Evolutionary conservation across 2,797 vertebrate species (phyloP), one percentile per base, ranked within the genome.

Genomic region (Aotus griseimembra): DNA sequence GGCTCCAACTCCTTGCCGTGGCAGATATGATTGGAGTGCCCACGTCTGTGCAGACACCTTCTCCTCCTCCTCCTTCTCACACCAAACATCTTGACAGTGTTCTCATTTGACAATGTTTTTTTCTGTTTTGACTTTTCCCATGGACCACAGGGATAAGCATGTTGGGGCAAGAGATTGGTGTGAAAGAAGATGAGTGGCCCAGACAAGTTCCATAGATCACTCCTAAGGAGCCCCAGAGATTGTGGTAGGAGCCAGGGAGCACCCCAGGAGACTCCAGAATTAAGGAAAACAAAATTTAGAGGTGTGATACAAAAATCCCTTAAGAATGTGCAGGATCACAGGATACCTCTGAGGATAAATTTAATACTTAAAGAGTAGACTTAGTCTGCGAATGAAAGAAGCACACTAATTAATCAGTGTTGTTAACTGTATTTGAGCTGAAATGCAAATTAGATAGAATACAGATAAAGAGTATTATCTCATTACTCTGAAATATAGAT

Each of bases 221-320:
- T 75, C n/a, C 9, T 50, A 50, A 15, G 30, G 41, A 50, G 26
- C 8, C 80, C n/a, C 48, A 22, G 15, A 8, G 20, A 22, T 1
- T 82, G 50, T 9, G 24, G 44, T 6, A 61, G 24, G 48, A 58
- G 33, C 19, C 79, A 46, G 17, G 72, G 24, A 73, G 5, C 2
- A 14, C 24, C 82, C 1, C 0, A 9, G 15, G 36, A 30, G 39
- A 20, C 22, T 0, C 4, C 1, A 1, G 19, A 5, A 39, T 4
- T 4, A 17, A 26, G 15, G 5, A 76, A n/a, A 80, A 61, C 46
- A 13, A 76, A 58, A 39, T 14, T 30, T 41, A 46, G 14, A 89
- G 9, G 8, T 36, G 9, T 72, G 15, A 24, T 15, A 39, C 7
- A 20, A n/a, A 48, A 64, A 7, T 13, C 26, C 24, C 22, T 52